Conservation (phyloP, 53 echinoderm and acorn worm genomes). For the Holothuria scabra region DNA sequence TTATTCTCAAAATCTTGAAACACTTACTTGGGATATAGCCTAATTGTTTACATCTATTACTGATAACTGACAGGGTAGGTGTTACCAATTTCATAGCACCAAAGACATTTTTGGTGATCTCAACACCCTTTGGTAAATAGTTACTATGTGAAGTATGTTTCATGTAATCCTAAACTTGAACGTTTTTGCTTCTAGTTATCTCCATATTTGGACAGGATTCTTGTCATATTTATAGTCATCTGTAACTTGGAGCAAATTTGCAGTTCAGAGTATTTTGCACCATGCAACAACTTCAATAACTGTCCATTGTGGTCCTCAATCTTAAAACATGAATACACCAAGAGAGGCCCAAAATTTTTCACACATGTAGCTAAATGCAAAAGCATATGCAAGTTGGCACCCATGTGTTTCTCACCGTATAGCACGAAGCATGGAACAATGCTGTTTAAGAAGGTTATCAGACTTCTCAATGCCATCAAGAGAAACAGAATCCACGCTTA, state of each 20-base stretch:
- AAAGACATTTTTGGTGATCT: neutral
- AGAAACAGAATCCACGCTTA: conserved; percentile 25
- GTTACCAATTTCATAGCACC: neutral
- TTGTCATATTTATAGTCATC: conserved; percentile 4
- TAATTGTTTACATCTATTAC: too few relatives aligned
- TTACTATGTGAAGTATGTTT: neutral
- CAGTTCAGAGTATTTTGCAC: conserved; percentile 30
- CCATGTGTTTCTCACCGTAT: conserved; percentile 42
- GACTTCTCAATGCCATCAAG: conserved; percentile 38
- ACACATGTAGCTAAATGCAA: conserved; percentile 53
- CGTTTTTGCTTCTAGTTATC: neutral
- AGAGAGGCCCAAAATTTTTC: conserved; percentile 50
- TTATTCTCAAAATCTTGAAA: too few relatives aligned
- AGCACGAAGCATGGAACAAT: conserved; percentile 42
- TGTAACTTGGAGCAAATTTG: conserved; percentile 39
- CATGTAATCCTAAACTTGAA: neutral
- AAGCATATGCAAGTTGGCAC: conserved; percentile 45
- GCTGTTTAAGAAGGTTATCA: conserved; percentile 40
- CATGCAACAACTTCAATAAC: conserved; percentile 31
- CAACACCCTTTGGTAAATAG: neutral
- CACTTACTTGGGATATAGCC: too few relatives aligned
- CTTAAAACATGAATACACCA: conserved; percentile 53
- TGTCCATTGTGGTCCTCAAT: conserved; percentile 55
- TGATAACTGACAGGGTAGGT: neutral
- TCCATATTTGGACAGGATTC: neutral